These are phyloP conservation scores for Brachypodius melanocephalos DNA, from an alignment of 2,113 vertebrate species.

Conservation along the genomic window DNA sequence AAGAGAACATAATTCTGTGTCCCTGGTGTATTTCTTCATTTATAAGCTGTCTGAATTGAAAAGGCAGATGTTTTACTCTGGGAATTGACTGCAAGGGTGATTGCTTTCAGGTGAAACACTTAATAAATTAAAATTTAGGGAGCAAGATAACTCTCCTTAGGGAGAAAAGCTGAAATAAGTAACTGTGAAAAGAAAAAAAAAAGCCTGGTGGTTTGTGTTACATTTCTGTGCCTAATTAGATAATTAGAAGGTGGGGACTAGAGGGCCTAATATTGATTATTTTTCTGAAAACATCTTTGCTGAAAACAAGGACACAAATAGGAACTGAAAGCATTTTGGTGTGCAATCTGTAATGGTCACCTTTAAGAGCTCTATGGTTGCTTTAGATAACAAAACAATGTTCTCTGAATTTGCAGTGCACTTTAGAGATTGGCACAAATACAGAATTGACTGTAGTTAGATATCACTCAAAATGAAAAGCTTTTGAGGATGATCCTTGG, in stretches of 20 bases:
- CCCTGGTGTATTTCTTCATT: slow-evolving; percentile 66
- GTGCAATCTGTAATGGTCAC: neutral
- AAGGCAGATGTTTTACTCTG: slow-evolving; percentile 73
- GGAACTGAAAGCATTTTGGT: slow-evolving; percentile 19
- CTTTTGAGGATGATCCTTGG: neutral
- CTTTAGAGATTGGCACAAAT: neutral
- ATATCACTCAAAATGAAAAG: neutral
- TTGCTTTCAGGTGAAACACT: slow-evolving; percentile 73
- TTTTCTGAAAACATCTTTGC: slow-evolving; percentile 45
- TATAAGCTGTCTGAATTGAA: slow-evolving; percentile 64
- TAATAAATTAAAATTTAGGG: slow-evolving; percentile 76
- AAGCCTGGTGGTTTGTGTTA: neutral
- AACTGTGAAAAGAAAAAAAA: neutral
- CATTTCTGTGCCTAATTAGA: slow-evolving; percentile 65
- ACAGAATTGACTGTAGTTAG: neutral
- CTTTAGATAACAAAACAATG: neutral
- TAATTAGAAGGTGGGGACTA: slow-evolving; percentile 58
- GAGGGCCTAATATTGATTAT: slow-evolving; percentile 58
- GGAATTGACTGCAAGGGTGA: slow-evolving; percentile 69
- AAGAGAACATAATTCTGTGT: slow-evolving; percentile 56
- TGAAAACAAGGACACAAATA: slow-evolving; percentile 19
- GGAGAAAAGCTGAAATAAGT: slow-evolving; percentile 33
- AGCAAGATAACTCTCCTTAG: slow-evolving; percentile 47
- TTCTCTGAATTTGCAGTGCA: neutral
- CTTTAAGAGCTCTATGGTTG: neutral